Evolutionary conservation across 2,797 vertebrate genomes (phyloP).

Genomic region (Coregonus sp.): DNA sequence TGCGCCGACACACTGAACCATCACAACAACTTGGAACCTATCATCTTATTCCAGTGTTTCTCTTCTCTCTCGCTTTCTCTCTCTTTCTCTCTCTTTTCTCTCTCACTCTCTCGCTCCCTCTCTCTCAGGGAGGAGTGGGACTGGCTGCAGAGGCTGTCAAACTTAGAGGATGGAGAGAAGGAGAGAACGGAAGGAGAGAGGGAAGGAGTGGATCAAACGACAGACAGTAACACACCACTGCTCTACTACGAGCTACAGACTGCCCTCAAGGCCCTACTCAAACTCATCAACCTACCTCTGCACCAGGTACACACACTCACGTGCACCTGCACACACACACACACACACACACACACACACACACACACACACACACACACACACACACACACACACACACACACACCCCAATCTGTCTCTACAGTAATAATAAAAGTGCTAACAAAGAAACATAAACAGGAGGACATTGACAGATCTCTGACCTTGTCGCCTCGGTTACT

Average conservation of each 20-base stretch:
- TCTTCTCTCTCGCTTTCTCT: no score
- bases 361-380: neutral
- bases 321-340: no score
- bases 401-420: no score
- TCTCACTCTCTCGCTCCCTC: constrained; percentile 17
- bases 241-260: constrained; percentile 92
- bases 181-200: constrained; percentile 81
- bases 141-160: constrained; percentile 90
- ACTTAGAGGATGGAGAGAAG: constrained; percentile 71
- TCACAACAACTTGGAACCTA: no score
- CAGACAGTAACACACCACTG: constrained; percentile 82
- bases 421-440: no score
- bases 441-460: no score
- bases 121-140: constrained; percentile 93
- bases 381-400: no score
- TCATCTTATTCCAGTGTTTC: no score
- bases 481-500: no score
- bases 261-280: constrained; percentile 89
- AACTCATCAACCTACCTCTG: constrained; percentile 90
- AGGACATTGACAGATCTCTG: no score
- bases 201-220: constrained; percentile 80
- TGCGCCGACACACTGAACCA: no score
- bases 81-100: neutral
- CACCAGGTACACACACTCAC: constrained; percentile 80
- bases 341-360: constrained; percentile 28